Base-by-base conservation (phyloP, 2,797 vertebrate genomes). In the Esox lucius region DNA sequence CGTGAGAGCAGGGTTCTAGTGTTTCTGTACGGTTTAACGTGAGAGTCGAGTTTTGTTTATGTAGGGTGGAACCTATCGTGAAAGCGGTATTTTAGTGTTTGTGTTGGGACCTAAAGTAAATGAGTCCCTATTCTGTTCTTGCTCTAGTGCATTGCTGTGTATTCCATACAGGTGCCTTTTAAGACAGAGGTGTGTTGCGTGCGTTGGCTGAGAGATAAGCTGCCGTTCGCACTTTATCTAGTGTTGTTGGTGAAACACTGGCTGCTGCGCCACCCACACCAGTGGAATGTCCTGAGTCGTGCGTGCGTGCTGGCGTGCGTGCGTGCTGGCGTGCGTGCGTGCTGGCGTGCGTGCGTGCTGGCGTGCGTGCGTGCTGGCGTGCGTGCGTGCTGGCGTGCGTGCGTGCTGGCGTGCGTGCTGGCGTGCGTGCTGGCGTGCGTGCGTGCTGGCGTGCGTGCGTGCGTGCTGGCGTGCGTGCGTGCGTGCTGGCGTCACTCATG, bases 131-230 rank as follows among this genome's bases (percentile, higher is more conserved):
- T 49, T 0, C 4, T 13, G 13, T 48, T 2, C 2, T 48, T 46
- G 1, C 42, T 46, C 12, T 46, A 0, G 0, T 8, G 7, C 42
- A 8, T 1, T 8, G 5, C 6, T 31, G 28, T 31, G 28, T 31
- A 31, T 3, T 1, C 28, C 28, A 31, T 31, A 31, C 28, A 31
- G 1, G 28, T 31, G 48, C 48, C 16, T 16, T 49, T 16, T 68
- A 33, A 16, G 16, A 46, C n/a, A 49, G 56, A 42, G 39, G 15
- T 42, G 17, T 16, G 15, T n/a, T 22, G 77, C 72, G 70, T 68
- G 46, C 76, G 80, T 79, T 74, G 76, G 26, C 68, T 31, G n/a
- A 62, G 75, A 78, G 74, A 76, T 73, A 78, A 73, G 71, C 24
- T 69, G 70, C 73, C 71, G 71, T 72, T 71, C 73, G 56, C 48